Evolutionary conservation across 2,888 invertebrate genomes (phyloP).

Genomic region (Gari tellinella): DNA sequence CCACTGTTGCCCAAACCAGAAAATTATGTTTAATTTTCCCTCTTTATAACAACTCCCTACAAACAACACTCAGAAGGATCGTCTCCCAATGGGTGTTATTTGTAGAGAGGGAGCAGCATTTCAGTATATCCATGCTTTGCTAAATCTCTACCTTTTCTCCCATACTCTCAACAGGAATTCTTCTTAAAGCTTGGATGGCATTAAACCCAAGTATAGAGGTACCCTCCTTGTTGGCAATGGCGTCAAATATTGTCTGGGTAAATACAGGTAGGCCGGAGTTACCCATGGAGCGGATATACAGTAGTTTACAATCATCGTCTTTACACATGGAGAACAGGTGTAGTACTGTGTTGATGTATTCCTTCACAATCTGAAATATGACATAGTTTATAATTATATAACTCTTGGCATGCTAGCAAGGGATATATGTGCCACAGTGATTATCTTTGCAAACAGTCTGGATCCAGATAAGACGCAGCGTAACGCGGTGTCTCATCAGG

Average conservation of each 20-base stretch:
- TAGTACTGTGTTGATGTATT: constrained; percentile 79
- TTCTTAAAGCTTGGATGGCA: constrained; percentile 89
- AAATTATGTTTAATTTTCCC: too few relatives aligned
- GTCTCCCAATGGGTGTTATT: too few relatives aligned
- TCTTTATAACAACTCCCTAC: too few relatives aligned
- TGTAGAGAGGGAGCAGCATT: too few relatives aligned
- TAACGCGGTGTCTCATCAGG: too few relatives aligned
- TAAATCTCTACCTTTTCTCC: constrained; percentile 62
- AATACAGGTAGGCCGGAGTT: constrained; percentile 88
- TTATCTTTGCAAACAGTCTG: too few relatives aligned
- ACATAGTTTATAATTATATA: too few relatives aligned
- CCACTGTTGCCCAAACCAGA: too few relatives aligned
- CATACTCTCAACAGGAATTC: constrained; percentile 67
- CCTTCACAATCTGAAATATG: constrained; percentile 76
- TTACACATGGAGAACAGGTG: constrained; percentile 86
- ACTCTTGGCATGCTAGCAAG: too few relatives aligned
- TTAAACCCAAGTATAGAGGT: constrained; percentile 87
- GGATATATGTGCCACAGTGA: too few relatives aligned
- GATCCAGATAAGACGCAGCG: too few relatives aligned
- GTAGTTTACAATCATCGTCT: constrained; percentile 87
- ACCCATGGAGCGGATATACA: constrained; percentile 89
- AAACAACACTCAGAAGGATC: too few relatives aligned
- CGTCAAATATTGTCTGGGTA: constrained; percentile 87
- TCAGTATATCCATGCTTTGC: neutral
- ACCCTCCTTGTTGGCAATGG: constrained; percentile 86